Evolutionary conservation across 2,113 vertebrate species (phyloP), one percentile per base, ranked within the genome.

Genomic region (Cygnus atratus): DNA sequence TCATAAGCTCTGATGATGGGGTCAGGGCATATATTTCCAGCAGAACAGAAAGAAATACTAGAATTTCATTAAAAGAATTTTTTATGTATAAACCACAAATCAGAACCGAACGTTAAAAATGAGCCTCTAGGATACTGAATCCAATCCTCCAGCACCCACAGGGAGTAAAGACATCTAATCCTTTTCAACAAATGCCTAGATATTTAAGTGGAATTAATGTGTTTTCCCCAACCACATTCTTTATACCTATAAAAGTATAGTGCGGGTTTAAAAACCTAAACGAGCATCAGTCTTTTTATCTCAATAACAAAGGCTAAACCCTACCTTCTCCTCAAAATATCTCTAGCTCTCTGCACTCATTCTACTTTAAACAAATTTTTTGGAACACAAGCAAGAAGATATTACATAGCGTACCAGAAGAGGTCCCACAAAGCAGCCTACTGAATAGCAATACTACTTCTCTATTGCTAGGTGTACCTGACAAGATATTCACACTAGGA

Each of bases 51-150:
- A 93, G 63, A 63, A 63, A 63, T 26, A 63, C 10, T 28, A 19
- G 37, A 39, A 28, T 20, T 59, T 68, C 43, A 13, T 67, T 20
- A 43, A 46, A 68, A 68, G n/a, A 81, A 87, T 67, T 78, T 78
- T 21, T 84, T 92, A 93, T 52, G 84, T 24, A 76, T 43, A 86
- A 95, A 84, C 16, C n/a, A 80, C 33, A 80, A 87, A 89, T 79
- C 25, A 87, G 43, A 87, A 72, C 9, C 22, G 18, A 75, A 84
- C 31, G n/a, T 39, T 86, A 86, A 88, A 84, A 95, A 0, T 48
- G 9, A 88, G 80, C 31, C 8, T 66, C 39, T 57, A 73, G 43
- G 39, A 88, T 85, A 90, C 43, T 35, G 87, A 82, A 94, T 67
- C 66, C 8, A 87, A 35, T 61, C 35, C 70, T 75, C 28, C 24